Evolutionary conservation across 2,797 vertebrate species (phyloP).

Genomic region (Tolypeutes matacus): DNA sequence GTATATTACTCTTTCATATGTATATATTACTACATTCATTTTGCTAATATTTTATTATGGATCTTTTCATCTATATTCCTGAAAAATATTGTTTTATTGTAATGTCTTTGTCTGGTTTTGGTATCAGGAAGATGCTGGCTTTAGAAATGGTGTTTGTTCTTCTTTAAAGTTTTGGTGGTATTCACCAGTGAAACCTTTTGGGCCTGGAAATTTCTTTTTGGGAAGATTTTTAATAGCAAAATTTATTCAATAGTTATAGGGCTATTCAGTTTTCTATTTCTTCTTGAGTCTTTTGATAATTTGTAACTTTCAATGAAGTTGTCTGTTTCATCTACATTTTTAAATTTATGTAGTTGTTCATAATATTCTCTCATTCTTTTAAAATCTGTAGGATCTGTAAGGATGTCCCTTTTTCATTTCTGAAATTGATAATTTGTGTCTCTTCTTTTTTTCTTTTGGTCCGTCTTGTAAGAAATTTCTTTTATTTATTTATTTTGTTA

Average conservation of each 20-base stretch:
- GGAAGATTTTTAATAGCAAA: background rate
- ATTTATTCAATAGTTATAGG: background rate
- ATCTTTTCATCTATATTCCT: too few species aligned
- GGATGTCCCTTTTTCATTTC: background rate
- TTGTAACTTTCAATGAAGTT: conserved; percentile 9
- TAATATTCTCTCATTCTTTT: background rate
- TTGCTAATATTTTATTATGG: too few species aligned
- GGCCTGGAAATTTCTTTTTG: background rate
- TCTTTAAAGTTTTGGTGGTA: conserved; percentile 17
- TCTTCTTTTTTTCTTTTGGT: background rate
- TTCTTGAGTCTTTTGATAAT: conserved; percentile 25
- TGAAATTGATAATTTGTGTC: background rate
- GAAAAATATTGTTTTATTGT: too few species aligned
- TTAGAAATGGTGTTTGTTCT: background rate
- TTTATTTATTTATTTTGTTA: background rate
- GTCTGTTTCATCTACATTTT: background rate
- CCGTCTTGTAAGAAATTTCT: background rate
- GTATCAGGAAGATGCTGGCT: background rate
- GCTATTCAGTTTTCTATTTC: conserved; percentile 31
- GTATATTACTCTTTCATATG: too few species aligned
- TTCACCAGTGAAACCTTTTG: background rate
- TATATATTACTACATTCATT: too few species aligned
- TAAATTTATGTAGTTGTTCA: background rate
- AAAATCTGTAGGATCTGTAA: background rate
- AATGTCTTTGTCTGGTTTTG: too few species aligned